Percentiles rank a stretch among this genome's conserved stretches.
These are phyloP conservation scores for Nesidiocoris tenuis DNA, from an alignment of 2,888 invertebrate genomes.

Conservation along the genomic window DNA sequence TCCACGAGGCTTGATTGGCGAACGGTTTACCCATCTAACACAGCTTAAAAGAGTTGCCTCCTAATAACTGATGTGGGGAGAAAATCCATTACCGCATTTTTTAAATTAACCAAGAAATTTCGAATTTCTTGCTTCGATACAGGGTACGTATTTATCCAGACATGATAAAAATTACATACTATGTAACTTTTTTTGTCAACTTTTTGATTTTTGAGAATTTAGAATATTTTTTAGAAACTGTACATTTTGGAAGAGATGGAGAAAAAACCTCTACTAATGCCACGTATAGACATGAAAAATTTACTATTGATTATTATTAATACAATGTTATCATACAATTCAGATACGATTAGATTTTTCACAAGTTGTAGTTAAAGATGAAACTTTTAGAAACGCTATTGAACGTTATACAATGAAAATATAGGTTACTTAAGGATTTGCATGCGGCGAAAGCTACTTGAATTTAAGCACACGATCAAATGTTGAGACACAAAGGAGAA, in stretches of 20 bases:
- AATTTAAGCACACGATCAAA: slow-evolving; percentile 25
- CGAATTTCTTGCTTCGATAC: slow-evolving; percentile 51
- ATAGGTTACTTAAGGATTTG: slow-evolving; percentile 27
- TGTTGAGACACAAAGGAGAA: background rate
- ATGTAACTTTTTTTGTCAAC: slow-evolving; percentile 19
- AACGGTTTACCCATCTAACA: background rate
- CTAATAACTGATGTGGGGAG: slow-evolving; percentile 20
- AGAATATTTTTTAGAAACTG: slow-evolving; percentile 42
- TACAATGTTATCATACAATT: slow-evolving; percentile 29
- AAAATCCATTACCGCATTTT: background rate
- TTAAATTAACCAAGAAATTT: slow-evolving; percentile 48
- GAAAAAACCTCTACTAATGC: background rate
- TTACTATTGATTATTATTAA: background rate
- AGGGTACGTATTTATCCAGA: slow-evolving; percentile 51
- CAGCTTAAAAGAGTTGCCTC: slow-evolving; percentile 21
- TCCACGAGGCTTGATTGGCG: background rate
- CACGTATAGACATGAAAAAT: background rate
- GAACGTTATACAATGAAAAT: slow-evolving; percentile 22
- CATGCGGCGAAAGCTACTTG: slow-evolving; percentile 34
- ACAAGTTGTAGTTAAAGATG: slow-evolving; percentile 19
- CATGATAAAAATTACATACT: slow-evolving; percentile 32
- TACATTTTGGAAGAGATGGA: slow-evolving; percentile 22
- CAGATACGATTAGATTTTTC: slow-evolving; percentile 40
- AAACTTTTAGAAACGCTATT: slow-evolving; percentile 22
- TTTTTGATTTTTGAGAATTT: slow-evolving; percentile 31